A percentile compares a stretch with the other conserved stretches of the same genome.
phyloP scores from a whole-genome alignment of 2,797 vertebrate genomes.

The Pachyuromys duprasi region DNA sequence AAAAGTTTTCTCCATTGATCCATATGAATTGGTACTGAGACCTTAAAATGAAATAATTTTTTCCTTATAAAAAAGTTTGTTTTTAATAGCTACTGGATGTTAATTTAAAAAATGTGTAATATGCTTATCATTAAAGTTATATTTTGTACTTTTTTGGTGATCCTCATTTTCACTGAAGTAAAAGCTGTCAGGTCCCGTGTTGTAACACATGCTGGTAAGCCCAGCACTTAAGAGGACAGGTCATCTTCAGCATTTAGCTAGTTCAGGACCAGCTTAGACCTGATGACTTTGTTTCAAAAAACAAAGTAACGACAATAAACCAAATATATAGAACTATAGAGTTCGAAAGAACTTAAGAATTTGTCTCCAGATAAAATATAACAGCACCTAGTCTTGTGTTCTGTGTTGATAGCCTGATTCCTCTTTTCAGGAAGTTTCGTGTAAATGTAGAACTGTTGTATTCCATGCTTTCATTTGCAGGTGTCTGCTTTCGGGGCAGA shows the following conservation, averaged over 20 bases:
- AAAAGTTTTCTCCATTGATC: not conserved
- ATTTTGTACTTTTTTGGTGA: conserved; percentile 13
- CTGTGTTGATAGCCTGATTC: not conserved
- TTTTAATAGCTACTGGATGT: conserved; percentile 20
- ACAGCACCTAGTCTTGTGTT: conserved; percentile 3
- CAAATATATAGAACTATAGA: conserved; percentile 27
- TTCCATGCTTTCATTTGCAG: conserved; percentile 85
- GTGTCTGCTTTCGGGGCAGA: conserved; percentile 91
- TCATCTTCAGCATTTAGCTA: not conserved
- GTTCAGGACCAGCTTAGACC: not conserved
- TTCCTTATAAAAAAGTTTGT: conserved; percentile 6
- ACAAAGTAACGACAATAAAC: not conserved
- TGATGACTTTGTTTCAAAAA: not conserved
- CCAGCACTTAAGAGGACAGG: not conserved
- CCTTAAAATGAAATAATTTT: conserved; percentile 26
- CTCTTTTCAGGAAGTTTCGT: not conserved
- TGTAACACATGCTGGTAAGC: not conserved
- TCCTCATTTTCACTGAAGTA: conserved; percentile 5
- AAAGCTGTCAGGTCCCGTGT: not conserved
- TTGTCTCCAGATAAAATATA: conserved; percentile 22
- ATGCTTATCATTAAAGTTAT: not conserved
- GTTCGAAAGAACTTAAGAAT: not conserved
- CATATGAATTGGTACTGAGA: not conserved
- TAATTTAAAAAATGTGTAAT: conserved; percentile 11
- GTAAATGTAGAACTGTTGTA: not conserved